Percentiles rank a stretch among this genome's conserved stretches.
phyloP scores from a whole-genome alignment of 2,888 invertebrate species.

The Nephrotoma guestfalica region DNA sequence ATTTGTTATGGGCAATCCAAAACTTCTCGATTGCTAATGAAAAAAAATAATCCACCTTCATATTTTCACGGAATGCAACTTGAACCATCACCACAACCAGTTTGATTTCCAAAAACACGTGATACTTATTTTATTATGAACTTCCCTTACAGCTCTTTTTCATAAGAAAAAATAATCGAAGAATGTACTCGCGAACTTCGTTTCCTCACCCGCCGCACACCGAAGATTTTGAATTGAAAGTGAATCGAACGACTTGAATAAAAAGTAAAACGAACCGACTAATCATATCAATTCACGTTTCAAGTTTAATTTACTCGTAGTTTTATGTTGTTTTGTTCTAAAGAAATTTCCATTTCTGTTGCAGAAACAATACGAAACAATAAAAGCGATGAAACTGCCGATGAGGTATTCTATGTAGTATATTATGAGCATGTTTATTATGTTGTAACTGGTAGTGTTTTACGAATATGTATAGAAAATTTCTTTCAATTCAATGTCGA shows the following conservation, averaged over 20 bases:
- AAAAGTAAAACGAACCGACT: not conserved
- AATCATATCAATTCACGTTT: not conserved
- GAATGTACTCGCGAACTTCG: too few relatives aligned
- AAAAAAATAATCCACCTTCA: too few relatives aligned
- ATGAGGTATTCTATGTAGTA: not conserved
- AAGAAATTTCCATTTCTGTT: not conserved
- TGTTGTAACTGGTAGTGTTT: not conserved
- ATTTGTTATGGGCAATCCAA: too few relatives aligned
- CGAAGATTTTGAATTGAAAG: not conserved
- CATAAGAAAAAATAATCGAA: too few relatives aligned
- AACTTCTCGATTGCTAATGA: too few relatives aligned
- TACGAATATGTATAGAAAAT: not conserved
- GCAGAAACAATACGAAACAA: not conserved
- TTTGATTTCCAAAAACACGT: too few relatives aligned
- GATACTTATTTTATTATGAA: too few relatives aligned
- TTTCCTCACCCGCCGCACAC: too few relatives aligned
- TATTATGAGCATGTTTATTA: not conserved
- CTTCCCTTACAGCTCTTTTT: too few relatives aligned
- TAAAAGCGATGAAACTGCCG: not conserved
- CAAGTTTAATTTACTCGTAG: not conserved
- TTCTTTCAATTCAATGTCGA: not conserved
- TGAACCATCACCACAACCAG: too few relatives aligned
- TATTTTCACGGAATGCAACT: too few relatives aligned
- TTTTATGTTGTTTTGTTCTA: not conserved
- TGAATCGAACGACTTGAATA: not conserved